phyloP scores from a whole-genome alignment of 2,888 invertebrate species.

The Acanthoscelides obtectus region DNA sequence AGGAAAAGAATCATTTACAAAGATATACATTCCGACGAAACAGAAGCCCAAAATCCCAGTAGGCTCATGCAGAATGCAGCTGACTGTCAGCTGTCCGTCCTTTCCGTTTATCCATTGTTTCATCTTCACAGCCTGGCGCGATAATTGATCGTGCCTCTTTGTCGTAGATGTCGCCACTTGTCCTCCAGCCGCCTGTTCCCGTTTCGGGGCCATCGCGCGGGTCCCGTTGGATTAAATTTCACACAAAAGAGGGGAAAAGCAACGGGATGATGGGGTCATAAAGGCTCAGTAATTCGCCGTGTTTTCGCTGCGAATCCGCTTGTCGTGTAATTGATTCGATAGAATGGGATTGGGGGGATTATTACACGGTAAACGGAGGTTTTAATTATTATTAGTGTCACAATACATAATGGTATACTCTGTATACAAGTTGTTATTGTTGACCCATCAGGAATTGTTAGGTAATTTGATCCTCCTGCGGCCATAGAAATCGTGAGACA shows the following conservation, averaged over 20 bases:
- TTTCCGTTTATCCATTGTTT: slow-evolving; percentile 43
- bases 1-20: too few relatives aligned
- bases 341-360: too few relatives aligned
- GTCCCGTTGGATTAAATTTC: slow-evolving; percentile 40
- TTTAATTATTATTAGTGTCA: too few relatives aligned
- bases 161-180: slow-evolving; percentile 41
- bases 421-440: too few relatives aligned
- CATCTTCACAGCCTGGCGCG: slow-evolving; percentile 34
- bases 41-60: neutral
- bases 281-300: slow-evolving; percentile 31
- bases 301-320: slow-evolving; percentile 39
- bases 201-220: neutral
- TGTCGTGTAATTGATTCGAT: slow-evolving; percentile 38
- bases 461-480: too few relatives aligned
- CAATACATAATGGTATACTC: too few relatives aligned
- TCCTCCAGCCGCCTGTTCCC: neutral
- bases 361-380: neutral
- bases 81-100: slow-evolving; percentile 44
- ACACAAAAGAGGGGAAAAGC: slow-evolving; percentile 32
- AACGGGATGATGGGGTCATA: slow-evolving; percentile 18
- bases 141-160: slow-evolving; percentile 48
- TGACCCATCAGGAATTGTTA: too few relatives aligned
- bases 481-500: too few relatives aligned
- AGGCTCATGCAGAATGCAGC: too few relatives aligned
- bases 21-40: too few relatives aligned